These are phyloP conservation scores for Betta splendens DNA, from an alignment of 2,797 vertebrate species.

Conservation along the genomic window DNA sequence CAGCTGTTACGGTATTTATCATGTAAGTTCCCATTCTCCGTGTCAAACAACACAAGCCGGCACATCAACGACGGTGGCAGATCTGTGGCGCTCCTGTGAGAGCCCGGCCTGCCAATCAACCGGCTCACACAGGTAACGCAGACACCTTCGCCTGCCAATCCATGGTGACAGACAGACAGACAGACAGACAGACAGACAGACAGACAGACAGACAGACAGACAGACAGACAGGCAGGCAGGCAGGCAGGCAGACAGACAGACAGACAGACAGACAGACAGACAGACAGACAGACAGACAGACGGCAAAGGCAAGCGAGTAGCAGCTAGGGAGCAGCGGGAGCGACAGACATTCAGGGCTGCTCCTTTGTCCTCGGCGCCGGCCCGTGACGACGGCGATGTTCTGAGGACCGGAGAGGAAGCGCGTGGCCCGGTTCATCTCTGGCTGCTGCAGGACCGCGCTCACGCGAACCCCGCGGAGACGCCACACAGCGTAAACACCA, in stretches of 20 bases:
- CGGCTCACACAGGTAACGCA: slow-evolving; percentile 30
- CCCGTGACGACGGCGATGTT: slow-evolving; percentile 43
- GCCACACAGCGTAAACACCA: slow-evolving; percentile 38
- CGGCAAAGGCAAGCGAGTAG: slow-evolving; percentile 33
- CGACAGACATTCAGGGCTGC: slow-evolving; percentile 15
- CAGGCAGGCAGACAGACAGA: slow-evolving; percentile 56
- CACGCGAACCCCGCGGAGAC: slow-evolving; percentile 21
- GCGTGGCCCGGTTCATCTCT: slow-evolving; percentile 1
- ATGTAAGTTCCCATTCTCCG: slow-evolving; percentile 6
- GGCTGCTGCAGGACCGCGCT: slow-evolving; percentile 15
- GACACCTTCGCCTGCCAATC: slow-evolving; percentile 44
- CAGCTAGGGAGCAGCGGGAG: slow-evolving; percentile 25
- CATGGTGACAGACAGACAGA: slow-evolving; percentile 50
- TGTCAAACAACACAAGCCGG: slow-evolving; percentile 1
- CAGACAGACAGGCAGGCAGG: slow-evolving; percentile 54
- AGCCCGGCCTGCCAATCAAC: slow-evolving; percentile 52
- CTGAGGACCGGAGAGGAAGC: slow-evolving; percentile 19
- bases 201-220: slow-evolving; percentile 55
- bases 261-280: slow-evolving; percentile 55
- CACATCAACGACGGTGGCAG: slow-evolving; percentile 32
- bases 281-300: slow-evolving; percentile 54
- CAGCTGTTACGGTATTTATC: neutral
- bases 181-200: slow-evolving; percentile 56
- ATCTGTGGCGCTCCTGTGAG: slow-evolving; percentile 32
- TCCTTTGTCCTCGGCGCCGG: slow-evolving; percentile 28